These are phyloP conservation scores for Acheta domesticus DNA, from an alignment of 2,888 invertebrate species.

Conservation along the genomic window DNA sequence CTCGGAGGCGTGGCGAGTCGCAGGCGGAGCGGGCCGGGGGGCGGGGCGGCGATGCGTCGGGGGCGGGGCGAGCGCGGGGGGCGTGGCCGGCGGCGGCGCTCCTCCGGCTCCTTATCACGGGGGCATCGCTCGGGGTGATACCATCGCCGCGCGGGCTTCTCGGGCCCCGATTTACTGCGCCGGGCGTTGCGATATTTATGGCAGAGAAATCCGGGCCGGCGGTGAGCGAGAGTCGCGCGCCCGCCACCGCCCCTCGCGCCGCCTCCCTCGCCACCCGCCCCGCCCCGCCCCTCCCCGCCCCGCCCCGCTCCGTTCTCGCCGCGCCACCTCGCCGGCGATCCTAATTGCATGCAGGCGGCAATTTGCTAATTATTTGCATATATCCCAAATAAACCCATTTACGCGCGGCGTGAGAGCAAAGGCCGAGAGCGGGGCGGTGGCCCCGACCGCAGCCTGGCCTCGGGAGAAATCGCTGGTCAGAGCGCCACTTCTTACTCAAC, in stretches of 20 bases:
- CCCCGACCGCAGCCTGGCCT: background rate
- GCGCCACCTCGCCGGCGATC: background rate
- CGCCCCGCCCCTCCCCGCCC: background rate
- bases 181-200: conserved; percentile 1
- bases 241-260: background rate
- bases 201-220: conserved; percentile 4
- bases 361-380: conserved; percentile 10
- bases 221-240: background rate
- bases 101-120: background rate
- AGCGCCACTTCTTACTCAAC: background rate
- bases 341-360: background rate
- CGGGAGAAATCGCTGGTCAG: background rate
- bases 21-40: background rate
- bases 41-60: background rate
- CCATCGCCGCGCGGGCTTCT: background rate
- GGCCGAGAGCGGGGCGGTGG: background rate
- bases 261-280: background rate
- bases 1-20: background rate
- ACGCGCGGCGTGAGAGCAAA: background rate
- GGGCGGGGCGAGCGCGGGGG: background rate
- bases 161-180: background rate
- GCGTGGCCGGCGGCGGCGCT: background rate
- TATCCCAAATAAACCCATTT: conserved; percentile 2
- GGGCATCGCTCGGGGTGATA: background rate
- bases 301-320: background rate